phyloP scores from a whole-genome alignment of 1,140 invertebrate genomes.

The Zaprionus camerounensis region DNA sequence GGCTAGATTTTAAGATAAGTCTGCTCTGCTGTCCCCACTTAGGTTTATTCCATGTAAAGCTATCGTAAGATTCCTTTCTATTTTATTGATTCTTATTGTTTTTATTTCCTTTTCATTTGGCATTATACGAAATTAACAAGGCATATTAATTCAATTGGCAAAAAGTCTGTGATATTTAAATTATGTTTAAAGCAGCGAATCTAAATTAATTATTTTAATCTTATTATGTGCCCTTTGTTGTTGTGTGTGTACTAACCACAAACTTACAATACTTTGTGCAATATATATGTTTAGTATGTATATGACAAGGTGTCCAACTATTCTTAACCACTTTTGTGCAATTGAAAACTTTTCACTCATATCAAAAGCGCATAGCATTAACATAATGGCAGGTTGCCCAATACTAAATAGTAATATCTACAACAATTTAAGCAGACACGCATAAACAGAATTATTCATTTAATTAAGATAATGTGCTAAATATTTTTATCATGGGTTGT shows the following conservation, averaged over 20 bases:
- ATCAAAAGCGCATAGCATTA: slow-evolving; percentile 68
- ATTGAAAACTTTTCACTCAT: slow-evolving; percentile 69
- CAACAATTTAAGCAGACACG: slow-evolving; percentile 49
- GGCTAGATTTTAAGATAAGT: slow-evolving; percentile 26
- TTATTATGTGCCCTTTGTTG: slow-evolving; percentile 61
- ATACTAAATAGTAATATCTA: slow-evolving; percentile 47
- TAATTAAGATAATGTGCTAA: slow-evolving; percentile 57
- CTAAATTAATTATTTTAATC: slow-evolving; percentile 48
- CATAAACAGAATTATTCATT: slow-evolving; percentile 37
- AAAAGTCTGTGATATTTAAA: slow-evolving; percentile 81
- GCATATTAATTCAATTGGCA: slow-evolving; percentile 77
- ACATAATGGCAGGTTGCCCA: slow-evolving; percentile 12
- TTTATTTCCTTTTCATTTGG: slow-evolving; percentile 34
- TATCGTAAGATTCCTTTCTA: slow-evolving; percentile 11
- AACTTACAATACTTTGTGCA: slow-evolving; percentile 64
- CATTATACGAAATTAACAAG: slow-evolving; percentile 65
- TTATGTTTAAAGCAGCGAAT: slow-evolving; percentile 69
- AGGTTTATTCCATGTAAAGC: slow-evolving; percentile 1
- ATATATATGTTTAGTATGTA: slow-evolving; percentile 41
- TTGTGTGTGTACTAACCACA: slow-evolving; percentile 32
- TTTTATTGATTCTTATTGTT: slow-evolving; percentile 14
- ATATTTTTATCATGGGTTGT: slow-evolving; percentile 37
- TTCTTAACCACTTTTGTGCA: slow-evolving; percentile 63
- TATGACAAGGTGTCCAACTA: slow-evolving; percentile 61
- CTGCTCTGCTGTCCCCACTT: slow-evolving; percentile 12